Evolutionary conservation across 2,888 invertebrate species (phyloP).

Genomic region (Odontomyia ornata): DNA sequence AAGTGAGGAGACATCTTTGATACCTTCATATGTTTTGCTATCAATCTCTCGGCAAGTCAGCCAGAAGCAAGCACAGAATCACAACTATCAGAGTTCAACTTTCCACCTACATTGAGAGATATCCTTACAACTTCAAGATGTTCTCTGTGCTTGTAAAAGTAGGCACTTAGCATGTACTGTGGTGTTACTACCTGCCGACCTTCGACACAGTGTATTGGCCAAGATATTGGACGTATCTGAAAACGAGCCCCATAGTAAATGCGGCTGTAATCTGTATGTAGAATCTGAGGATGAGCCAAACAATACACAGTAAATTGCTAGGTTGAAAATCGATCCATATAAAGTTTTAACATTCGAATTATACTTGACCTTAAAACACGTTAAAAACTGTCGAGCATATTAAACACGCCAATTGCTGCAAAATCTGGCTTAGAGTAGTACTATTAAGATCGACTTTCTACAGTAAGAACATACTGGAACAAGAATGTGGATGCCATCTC

Average conservation of each 20-base stretch:
- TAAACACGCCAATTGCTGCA: constrained; percentile 87
- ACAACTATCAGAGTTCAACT: constrained; percentile 47
- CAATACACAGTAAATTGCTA: constrained; percentile 72
- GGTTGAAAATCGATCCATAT: constrained; percentile 85
- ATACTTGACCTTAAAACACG: constrained; percentile 86
- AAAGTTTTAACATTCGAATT: constrained; percentile 92
- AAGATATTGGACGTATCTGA: constrained; percentile 85
- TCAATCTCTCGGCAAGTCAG: neutral
- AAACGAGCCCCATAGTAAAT: constrained; percentile 87
- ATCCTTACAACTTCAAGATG: constrained; percentile 79
- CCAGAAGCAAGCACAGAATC: no score
- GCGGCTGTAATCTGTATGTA: constrained; percentile 86
- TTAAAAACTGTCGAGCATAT: constrained; percentile 86
- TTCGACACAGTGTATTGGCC: constrained; percentile 79
- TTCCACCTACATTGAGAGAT: constrained; percentile 53
- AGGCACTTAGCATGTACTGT: constrained; percentile 83
- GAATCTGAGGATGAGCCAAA: constrained; percentile 78
- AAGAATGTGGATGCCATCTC: no score
- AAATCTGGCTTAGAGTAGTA: no score
- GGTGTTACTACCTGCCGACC: constrained; percentile 84
- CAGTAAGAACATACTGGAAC: no score
- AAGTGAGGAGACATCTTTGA: constrained; percentile 5
- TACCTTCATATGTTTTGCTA: neutral
- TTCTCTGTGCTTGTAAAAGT: constrained; percentile 82
- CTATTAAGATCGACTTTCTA: no score